phyloP scores from a whole-genome alignment of 2,113 vertebrate species.

The Butorides virescens region DNA sequence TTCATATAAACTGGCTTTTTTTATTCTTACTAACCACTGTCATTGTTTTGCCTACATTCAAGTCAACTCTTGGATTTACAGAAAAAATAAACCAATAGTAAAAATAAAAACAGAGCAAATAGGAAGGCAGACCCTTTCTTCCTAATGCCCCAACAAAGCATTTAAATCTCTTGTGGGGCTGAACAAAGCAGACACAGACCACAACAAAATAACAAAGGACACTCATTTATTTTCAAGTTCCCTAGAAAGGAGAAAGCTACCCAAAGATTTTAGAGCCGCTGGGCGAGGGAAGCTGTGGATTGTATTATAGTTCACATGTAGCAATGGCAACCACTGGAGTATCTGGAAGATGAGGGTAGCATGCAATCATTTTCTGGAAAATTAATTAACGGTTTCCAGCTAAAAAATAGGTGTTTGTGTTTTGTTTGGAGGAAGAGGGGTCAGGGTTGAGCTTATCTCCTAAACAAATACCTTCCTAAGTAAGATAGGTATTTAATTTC shows the following conservation, averaged over 20 bases:
- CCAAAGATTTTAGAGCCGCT: constrained; percentile 6
- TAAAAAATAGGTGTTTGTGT: constrained; percentile 37
- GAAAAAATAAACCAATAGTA: not conserved
- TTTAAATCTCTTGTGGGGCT: constrained; percentile 44
- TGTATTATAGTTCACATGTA: not conserved
- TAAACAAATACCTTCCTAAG: constrained; percentile 52
- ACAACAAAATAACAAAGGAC: constrained; percentile 66
- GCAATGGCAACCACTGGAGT: not conserved
- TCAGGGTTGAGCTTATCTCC: constrained; percentile 48
- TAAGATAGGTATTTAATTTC: constrained; percentile 42
- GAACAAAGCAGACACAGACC: constrained; percentile 59
- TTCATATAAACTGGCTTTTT: not conserved
- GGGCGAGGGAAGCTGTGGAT: not conserved
- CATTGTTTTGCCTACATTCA: not conserved
- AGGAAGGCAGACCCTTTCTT: constrained; percentile 22
- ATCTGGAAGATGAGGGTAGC: not conserved
- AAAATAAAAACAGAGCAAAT: constrained; percentile 42
- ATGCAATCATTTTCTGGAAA: constrained; percentile 35
- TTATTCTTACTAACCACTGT: not conserved
- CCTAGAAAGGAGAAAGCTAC: constrained; percentile 23
- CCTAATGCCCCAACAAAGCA: constrained; percentile 41
- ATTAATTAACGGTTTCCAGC: constrained; percentile 49
- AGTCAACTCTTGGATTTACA: not conserved
- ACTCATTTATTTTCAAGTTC: constrained; percentile 60
- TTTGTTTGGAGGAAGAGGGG: constrained; percentile 35